Conservation (phyloP, 2,888 invertebrate species). For the Patella ulyssiponensis region DNA sequence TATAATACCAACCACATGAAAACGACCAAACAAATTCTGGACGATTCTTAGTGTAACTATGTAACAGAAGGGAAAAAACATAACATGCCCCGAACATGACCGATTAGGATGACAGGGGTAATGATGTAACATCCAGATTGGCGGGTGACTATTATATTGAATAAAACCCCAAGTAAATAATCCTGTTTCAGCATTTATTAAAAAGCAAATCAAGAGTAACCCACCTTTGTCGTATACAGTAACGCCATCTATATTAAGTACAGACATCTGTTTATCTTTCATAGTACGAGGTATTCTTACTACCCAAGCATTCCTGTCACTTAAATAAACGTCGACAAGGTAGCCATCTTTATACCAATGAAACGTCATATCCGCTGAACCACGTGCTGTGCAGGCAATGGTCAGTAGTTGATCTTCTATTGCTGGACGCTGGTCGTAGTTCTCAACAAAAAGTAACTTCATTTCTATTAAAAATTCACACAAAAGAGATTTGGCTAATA, state of each 20-base stretch:
- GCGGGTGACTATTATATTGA: too few relatives aligned
- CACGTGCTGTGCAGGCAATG: conserved; percentile 55
- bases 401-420: conserved; percentile 52
- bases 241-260: conserved; percentile 59
- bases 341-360: conserved; percentile 54
- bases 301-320: conserved; percentile 51
- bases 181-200: background rate
- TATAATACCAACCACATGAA: too few relatives aligned
- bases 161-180: too few relatives aligned
- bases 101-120: too few relatives aligned
- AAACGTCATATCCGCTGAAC: conserved; percentile 49
- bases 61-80: too few relatives aligned
- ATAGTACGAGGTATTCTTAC: conserved; percentile 48
- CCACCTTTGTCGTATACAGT: conserved; percentile 59
- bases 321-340: conserved; percentile 44
- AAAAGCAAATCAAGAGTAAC: background rate
- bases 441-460: conserved; percentile 46
- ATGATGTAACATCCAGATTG: too few relatives aligned
- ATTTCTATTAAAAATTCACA: conserved; percentile 41
- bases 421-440: conserved; percentile 46
- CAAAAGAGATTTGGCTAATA: background rate
- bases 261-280: conserved; percentile 53
- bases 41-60: too few relatives aligned
- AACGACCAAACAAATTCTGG: too few relatives aligned
- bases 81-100: background rate